phyloP scores from a whole-genome alignment of 2,797 vertebrate genomes.

The Tragelaphus oryx region DNA sequence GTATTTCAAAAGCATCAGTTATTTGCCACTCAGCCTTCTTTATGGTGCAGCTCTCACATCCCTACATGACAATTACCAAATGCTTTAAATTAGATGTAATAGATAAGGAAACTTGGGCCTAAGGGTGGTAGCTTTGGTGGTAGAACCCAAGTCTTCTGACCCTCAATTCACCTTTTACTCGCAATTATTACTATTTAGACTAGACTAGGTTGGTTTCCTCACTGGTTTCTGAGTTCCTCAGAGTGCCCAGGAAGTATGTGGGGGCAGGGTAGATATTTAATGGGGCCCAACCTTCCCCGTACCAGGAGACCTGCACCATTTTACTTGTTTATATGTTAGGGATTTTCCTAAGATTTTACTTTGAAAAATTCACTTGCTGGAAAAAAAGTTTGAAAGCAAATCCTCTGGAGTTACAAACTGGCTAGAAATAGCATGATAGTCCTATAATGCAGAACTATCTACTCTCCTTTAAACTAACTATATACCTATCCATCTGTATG shows the following conservation, averaged over 20 bases:
- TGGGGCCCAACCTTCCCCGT: not conserved
- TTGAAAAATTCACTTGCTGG: not conserved
- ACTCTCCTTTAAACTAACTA: not conserved
- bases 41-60: not conserved
- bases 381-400: slow-evolving; percentile 13
- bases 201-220: not conserved
- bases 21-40: not conserved
- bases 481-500: not conserved
- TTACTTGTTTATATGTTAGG: not conserved
- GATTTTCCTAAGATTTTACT: not conserved
- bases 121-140: not conserved
- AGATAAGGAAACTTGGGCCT: not conserved
- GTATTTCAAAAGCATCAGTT: not conserved
- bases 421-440: not conserved
- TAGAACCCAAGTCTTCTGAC: not conserved
- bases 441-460: not conserved
- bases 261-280: not conserved
- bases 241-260: not conserved
- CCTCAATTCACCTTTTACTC: not conserved
- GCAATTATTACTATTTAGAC: not conserved
- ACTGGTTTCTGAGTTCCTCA: not conserved
- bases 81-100: not conserved
- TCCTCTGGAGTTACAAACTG: not conserved
- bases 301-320: not conserved
- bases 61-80: not conserved